phyloP scores from a whole-genome alignment of 92 coral and sea anemone genomes.

The Diadumene lineata region DNA sequence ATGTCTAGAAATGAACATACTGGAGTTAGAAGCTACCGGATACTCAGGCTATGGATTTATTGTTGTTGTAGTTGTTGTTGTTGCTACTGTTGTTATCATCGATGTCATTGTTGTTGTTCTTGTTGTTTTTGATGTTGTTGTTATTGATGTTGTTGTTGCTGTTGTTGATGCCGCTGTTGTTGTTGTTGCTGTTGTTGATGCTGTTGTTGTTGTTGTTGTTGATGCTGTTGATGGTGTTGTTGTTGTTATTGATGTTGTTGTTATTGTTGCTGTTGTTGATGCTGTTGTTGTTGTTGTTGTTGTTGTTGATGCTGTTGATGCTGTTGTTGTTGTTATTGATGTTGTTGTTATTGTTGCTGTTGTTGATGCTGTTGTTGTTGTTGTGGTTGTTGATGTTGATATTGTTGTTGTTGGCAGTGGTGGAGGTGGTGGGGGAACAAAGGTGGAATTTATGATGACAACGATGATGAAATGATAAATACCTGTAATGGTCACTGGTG shows the following conservation, averaged over 20 bases:
- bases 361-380: neutral
- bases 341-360: neutral
- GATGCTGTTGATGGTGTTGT: neutral
- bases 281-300: neutral
- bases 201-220: neutral
- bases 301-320: neutral
- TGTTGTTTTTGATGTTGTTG: no score
- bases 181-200: neutral
- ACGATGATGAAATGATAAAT: no score
- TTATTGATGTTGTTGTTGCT: neutral
- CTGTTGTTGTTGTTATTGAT: neutral
- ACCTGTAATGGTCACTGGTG: no score
- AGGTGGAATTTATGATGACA: no score
- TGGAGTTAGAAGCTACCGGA: no score
- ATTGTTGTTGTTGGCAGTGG: neutral
- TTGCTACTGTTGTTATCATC: no score
- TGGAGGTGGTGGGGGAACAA: neutral
- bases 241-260: neutral
- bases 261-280: neutral
- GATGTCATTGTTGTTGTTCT: no score
- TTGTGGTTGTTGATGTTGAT: neutral
- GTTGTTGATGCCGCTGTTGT: neutral
- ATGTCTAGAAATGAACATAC: conserved; percentile 67
- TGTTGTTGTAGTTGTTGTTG: no score
- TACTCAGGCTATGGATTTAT: no score